Conservation (phyloP, 1,140 invertebrate species). For the Procambarus clarkii region DNA sequence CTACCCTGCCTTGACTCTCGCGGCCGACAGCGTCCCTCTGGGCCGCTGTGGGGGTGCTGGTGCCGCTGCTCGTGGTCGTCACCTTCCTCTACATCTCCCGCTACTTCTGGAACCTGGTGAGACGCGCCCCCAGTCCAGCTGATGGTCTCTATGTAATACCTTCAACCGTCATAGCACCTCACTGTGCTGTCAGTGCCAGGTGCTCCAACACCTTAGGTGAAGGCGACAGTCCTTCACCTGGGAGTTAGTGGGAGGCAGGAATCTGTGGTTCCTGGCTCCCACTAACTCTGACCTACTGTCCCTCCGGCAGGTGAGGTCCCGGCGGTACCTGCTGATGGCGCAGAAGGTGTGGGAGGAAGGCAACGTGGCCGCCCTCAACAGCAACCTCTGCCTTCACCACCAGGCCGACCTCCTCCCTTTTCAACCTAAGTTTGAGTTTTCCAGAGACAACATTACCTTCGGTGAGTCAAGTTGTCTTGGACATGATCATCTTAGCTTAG, state of each 20-base stretch:
- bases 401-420: constrained; percentile 95
- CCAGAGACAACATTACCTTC: constrained; percentile 49
- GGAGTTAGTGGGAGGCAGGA: too few species aligned
- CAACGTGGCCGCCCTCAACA: constrained; percentile 86
- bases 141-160: too few species aligned
- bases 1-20: too few species aligned
- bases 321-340: neutral
- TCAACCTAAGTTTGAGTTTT: constrained; percentile 78
- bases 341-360: constrained; percentile 78
- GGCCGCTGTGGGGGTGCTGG: neutral
- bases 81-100: too few species aligned
- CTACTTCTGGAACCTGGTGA: neutral
- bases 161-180: too few species aligned
- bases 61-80: neutral
- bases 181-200: too few species aligned
- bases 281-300: neutral
- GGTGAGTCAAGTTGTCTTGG: neutral
- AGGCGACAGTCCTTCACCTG: too few species aligned
- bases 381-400: constrained; percentile 90
- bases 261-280: neutral
- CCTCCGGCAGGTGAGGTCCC: neutral
- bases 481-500: too few species aligned
- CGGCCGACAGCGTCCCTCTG: neutral
- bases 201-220: too few species aligned
- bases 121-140: too few species aligned